Evolutionary conservation across 2,113 vertebrate genomes (phyloP).

Genomic region (Phainopepla nitens): DNA sequence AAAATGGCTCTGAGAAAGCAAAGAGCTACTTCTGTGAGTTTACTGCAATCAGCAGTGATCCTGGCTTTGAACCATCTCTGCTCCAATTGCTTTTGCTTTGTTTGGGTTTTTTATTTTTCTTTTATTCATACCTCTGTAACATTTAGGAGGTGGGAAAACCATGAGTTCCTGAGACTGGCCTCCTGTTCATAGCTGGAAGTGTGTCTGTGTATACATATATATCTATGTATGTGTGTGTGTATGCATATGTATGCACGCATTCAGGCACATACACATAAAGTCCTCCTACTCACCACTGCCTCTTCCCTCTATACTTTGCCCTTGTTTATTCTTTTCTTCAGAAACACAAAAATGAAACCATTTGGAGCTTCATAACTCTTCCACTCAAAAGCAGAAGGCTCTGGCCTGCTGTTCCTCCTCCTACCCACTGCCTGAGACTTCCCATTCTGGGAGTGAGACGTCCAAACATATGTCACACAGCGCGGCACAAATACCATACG

Average conservation of each 20-base stretch:
- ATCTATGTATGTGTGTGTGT: neutral
- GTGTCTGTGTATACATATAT: neutral
- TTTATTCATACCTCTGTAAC: neutral
- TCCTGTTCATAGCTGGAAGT: neutral
- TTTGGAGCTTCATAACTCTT: neutral
- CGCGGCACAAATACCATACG: neutral
- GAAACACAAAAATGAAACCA: neutral
- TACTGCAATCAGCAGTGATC: neutral
- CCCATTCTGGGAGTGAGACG: neutral
- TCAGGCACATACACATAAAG: neutral
- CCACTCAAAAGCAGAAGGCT: neutral
- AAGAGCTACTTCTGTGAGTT: neutral
- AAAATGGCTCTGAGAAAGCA: neutral
- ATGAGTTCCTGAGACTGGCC: neutral
- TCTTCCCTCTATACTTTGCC: neutral
- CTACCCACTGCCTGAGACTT: neutral
- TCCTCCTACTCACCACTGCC: neutral
- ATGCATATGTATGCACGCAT: neutral
- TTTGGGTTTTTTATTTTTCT: neutral
- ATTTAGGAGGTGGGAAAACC: neutral
- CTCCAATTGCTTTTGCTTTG: neutral
- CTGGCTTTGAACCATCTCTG: neutral
- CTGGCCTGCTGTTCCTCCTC: constrained; percentile 36
- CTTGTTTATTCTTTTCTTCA: constrained; percentile 22
- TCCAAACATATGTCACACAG: constrained; percentile 27